phyloP scores from a whole-genome alignment of 1,140 invertebrate species.

The Anthonomus grandis region DNA sequence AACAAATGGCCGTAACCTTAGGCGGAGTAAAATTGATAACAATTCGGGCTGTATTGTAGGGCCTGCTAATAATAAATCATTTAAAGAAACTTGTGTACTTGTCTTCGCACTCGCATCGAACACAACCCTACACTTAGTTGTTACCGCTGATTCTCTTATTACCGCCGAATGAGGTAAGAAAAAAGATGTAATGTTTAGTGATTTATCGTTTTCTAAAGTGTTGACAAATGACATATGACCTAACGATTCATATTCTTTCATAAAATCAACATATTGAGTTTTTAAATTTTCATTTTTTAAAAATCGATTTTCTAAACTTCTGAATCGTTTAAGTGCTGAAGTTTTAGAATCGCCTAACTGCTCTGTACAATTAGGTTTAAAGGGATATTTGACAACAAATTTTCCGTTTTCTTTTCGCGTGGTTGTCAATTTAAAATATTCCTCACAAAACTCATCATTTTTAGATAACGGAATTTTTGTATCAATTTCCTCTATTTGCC shows the following conservation, averaged over 20 bases:
- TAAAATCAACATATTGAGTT: constrained; percentile 8
- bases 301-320: constrained; percentile 13
- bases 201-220: constrained; percentile 3
- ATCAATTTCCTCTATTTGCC: constrained; percentile 14
- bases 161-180: constrained; percentile 48
- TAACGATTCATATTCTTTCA: constrained; percentile 12
- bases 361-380: background rate
- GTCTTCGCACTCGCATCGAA: constrained; percentile 45
- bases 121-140: constrained; percentile 42
- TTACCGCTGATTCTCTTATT: constrained; percentile 27
- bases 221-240: constrained; percentile 11
- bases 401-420: constrained; percentile 1
- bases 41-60: too few relatives aligned
- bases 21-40: too few relatives aligned
- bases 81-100: constrained; percentile 44
- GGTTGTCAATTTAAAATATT: constrained; percentile 10
- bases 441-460: constrained; percentile 11
- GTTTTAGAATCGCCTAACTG: constrained; percentile 16
- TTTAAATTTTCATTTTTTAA: constrained; percentile 3
- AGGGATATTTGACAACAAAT: constrained; percentile 12
- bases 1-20: too few relatives aligned
- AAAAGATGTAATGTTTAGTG: constrained; percentile 17
- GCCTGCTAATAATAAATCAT: constrained; percentile 32
- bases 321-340: constrained; percentile 10
- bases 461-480: constrained; percentile 1